Evolutionary conservation across 2,113 vertebrate genomes (phyloP).

Genomic region (Stegostoma tigrinum): DNA sequence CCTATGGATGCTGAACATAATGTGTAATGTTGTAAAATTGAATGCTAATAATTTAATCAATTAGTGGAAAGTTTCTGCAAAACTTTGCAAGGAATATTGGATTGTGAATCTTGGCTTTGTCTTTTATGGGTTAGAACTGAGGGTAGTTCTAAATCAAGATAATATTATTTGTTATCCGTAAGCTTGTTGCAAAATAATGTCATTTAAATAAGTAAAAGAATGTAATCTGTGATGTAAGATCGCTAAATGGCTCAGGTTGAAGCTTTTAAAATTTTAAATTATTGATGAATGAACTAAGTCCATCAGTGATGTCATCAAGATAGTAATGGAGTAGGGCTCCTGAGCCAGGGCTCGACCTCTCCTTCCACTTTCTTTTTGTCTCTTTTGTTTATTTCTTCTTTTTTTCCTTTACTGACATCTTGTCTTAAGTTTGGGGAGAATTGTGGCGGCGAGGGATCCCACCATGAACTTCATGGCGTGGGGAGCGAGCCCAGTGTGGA

Average conservation of each 20-base stretch:
- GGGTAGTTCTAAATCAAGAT: background rate
- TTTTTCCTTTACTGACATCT: too few relatives aligned
- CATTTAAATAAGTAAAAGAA: background rate
- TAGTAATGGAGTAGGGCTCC: too few relatives aligned
- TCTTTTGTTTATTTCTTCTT: too few relatives aligned
- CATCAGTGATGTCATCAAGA: too few relatives aligned
- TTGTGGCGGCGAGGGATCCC: too few relatives aligned
- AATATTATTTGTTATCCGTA: background rate
- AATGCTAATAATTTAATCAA: background rate
- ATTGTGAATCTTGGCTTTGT: background rate
- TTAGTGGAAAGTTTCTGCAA: background rate
- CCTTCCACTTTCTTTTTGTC: too few relatives aligned
- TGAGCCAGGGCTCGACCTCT: too few relatives aligned
- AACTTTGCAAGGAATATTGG: background rate
- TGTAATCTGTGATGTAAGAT: background rate
- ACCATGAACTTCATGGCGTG: too few relatives aligned
- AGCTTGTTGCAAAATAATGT: background rate
- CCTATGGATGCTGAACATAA: background rate
- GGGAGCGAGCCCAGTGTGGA: too few relatives aligned
- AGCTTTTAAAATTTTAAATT: background rate
- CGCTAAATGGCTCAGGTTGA: background rate
- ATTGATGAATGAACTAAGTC: background rate
- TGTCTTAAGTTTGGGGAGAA: too few relatives aligned
- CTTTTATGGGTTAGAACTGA: background rate
- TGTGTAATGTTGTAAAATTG: background rate